Evolutionary conservation across 2,797 vertebrate genomes (phyloP), one percentile per base, ranked within the genome.

Genomic region (Trichosurus vulpecula): DNA sequence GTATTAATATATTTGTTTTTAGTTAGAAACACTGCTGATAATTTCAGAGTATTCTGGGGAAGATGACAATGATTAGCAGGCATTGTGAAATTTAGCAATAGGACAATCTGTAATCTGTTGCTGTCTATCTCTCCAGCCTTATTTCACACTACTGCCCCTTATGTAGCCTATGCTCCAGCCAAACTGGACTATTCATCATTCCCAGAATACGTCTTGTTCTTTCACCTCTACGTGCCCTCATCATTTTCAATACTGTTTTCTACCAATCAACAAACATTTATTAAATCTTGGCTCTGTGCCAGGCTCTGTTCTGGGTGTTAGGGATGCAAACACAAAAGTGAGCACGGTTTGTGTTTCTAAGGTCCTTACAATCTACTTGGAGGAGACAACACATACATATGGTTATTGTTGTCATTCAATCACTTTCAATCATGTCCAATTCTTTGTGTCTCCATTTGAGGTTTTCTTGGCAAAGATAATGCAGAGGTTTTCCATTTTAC

Each of bases 11-110:
- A 97, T 97, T 97, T 97, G 89, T 95, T 90, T 97, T 97, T 97
- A 55, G 94, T 95, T 97, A 97, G 95, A 92, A 92, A 97, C 96
- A 97, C 97, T 98, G 98, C 97, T 98, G 98, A 98, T 97, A 97
- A 97, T 98, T 98, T 98, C 97, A 93, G 97, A 97, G 94, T 47
- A 81, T 47, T 41, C 74, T 47, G 47, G 74, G 74, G 74, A 47
- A 47, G 74, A 81, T 22, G 66, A 81, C 66, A 81, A 47, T 47
- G 13, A 47, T 81, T 81, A 81, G 22, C 51, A 96, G 94, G 93
- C 96, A 96, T 97, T 90, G 96, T 97, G 97, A 98, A 97, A 98
- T 97, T 96, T 96, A 11, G 8, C 41, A 81, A 74, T 74, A 74
- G 74, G 19, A 47, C n/a, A 47, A 81, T 27, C 41, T 4, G 29